These are phyloP conservation scores for Apostichopus japonicus DNA, from an alignment of 35 echinoderm and acorn worm genomes.

Conservation along the genomic window DNA sequence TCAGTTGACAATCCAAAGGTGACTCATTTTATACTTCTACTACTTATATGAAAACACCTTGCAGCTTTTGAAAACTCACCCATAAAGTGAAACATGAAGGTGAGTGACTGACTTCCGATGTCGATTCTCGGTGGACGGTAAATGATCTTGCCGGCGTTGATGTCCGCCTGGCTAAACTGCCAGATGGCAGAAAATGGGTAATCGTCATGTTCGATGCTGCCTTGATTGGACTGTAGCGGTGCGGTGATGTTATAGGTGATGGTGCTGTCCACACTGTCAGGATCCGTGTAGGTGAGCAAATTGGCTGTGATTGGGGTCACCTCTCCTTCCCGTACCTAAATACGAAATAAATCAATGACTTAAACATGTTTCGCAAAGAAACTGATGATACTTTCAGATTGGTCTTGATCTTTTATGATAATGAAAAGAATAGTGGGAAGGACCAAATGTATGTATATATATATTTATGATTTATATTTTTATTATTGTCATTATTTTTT, in stretches of 20 bases:
- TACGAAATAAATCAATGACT: not conserved
- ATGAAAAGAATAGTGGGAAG: not conserved
- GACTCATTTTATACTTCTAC: too few relatives aligned
- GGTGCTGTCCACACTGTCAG: conserved; percentile 78
- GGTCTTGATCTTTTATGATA: not conserved
- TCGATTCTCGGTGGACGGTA: conserved; percentile 80
- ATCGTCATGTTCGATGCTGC: conserved; percentile 84
- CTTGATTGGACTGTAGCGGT: conserved; percentile 64
- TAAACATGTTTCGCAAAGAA: not conserved
- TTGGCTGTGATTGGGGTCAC: conserved; percentile 64
- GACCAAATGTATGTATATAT: not conserved
- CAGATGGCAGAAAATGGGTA: conserved; percentile 61
- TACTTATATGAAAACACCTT: too few relatives aligned
- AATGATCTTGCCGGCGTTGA: conserved; percentile 94
- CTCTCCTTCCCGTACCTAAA: conserved; percentile 75
- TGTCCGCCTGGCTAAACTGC: conserved; percentile 90
- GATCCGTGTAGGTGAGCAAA: conserved; percentile 84
- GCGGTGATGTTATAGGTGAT: conserved; percentile 91
- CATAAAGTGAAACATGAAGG: conserved; percentile 79
- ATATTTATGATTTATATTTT: not conserved
- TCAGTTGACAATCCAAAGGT: too few relatives aligned
- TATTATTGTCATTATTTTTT: not conserved
- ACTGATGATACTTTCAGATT: too few relatives aligned
- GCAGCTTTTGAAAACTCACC: conserved; percentile 63
- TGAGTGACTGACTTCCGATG: conserved; percentile 33